Evolutionary conservation across 2,797 vertebrate genomes (phyloP).

Genomic region (Prionace glauca): DNA sequence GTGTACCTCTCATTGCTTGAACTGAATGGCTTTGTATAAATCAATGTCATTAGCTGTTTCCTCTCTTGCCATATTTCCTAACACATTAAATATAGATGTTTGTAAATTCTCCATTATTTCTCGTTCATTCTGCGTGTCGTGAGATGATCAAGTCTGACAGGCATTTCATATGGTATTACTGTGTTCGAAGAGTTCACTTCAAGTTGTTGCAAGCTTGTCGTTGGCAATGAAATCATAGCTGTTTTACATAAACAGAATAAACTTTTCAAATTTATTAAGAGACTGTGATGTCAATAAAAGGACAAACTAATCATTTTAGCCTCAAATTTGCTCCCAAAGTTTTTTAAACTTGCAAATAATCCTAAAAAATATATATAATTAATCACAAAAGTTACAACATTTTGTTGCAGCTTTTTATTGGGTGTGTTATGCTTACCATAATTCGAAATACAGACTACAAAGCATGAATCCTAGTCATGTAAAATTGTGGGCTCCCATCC

Average conservation of each 20-base stretch:
- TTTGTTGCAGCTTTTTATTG: not conserved
- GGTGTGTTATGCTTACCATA: not conserved
- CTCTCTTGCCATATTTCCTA: slow-evolving; percentile 62
- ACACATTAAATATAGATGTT: slow-evolving; percentile 70
- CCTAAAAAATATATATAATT: not conserved
- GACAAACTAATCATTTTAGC: not conserved
- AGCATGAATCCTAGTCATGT: not conserved
- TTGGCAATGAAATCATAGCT: slow-evolving; percentile 40
- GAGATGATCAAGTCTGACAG: slow-evolving; percentile 40
- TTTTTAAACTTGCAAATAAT: slow-evolving; percentile 5
- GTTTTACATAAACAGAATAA: not conserved
- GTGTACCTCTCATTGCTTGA: slow-evolving; percentile 59
- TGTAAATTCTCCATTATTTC: slow-evolving; percentile 64
- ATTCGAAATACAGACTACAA: slow-evolving; percentile 17
- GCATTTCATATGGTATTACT: slow-evolving; percentile 39
- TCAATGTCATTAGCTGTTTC: slow-evolving; percentile 61
- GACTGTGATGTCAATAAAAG: not conserved
- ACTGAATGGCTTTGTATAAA: slow-evolving; percentile 57
- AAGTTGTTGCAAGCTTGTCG: slow-evolving; percentile 45
- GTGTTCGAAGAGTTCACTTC: slow-evolving; percentile 41
- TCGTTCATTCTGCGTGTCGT: slow-evolving; percentile 52
- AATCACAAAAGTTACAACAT: not conserved
- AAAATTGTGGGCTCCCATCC: not conserved
- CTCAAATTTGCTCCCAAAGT: not conserved
- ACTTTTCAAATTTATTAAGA: not conserved